Percentiles rank a stretch among this genome's conserved stretches.
These are phyloP conservation scores for Cartodere bifasciata DNA, from an alignment of 2,888 invertebrate genomes.

Conservation along the genomic window DNA sequence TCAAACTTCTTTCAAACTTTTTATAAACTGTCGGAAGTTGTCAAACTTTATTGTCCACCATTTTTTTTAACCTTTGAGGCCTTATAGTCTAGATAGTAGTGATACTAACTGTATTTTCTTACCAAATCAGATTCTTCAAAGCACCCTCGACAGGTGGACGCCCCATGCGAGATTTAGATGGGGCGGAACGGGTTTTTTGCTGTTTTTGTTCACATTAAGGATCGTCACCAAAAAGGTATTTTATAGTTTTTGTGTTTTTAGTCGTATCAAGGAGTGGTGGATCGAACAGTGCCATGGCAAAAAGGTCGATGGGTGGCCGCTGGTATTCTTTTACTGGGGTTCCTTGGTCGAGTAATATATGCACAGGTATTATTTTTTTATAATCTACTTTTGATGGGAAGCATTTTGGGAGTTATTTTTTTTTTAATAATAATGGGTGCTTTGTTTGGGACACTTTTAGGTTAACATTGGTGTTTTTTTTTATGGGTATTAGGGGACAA, in stretches of 20 bases:
- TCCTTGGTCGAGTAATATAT: slow-evolving; percentile 35
- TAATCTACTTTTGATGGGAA: slow-evolving; percentile 1
- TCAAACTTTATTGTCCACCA: too few relatives aligned
- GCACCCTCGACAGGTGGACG: slow-evolving; percentile 75
- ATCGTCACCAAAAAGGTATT: slow-evolving; percentile 72
- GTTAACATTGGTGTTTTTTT: too few relatives aligned
- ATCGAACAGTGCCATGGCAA: slow-evolving; percentile 37
- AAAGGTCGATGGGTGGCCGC: slow-evolving; percentile 34
- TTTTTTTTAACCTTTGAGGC: too few relatives aligned
- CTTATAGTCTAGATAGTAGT: too few relatives aligned
- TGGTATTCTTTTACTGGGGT: slow-evolving; percentile 31
- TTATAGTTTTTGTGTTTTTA: slow-evolving; percentile 29
- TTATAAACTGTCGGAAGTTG: too few relatives aligned
- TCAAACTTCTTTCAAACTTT: too few relatives aligned
- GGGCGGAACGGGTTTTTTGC: slow-evolving; percentile 56
- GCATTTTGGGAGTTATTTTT: too few relatives aligned
- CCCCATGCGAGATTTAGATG: slow-evolving; percentile 72
- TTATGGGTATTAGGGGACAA: too few relatives aligned
- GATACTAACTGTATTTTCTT: too few relatives aligned
- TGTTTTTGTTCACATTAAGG: slow-evolving; percentile 64
- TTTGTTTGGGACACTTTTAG: too few relatives aligned
- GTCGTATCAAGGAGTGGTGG: slow-evolving; percentile 39
- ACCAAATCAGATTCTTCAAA: slow-evolving; percentile 62
- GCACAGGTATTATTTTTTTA: slow-evolving; percentile 32
- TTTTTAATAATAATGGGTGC: too few relatives aligned